Conservation (phyloP, 2,888 invertebrate species). For the Sinotaia quadrata region DNA sequence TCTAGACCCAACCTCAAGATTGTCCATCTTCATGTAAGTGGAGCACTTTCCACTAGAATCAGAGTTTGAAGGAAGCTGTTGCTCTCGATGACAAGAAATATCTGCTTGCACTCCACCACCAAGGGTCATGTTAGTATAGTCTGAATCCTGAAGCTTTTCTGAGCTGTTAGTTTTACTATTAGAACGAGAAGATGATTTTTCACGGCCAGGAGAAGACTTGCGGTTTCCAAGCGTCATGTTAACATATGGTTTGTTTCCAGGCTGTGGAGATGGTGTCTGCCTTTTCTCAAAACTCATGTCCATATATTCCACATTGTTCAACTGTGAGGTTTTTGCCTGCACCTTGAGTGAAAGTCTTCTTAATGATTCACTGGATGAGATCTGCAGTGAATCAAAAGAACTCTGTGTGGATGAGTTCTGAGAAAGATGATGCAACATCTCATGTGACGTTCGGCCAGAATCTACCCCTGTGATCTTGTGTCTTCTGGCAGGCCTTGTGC, state of each 20-base stretch:
- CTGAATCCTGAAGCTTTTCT: conserved; percentile 29
- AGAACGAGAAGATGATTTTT: conserved; percentile 32
- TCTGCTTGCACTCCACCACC: conserved; percentile 19
- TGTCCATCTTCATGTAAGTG: conserved; percentile 33
- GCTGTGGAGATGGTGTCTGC: conserved; percentile 48
- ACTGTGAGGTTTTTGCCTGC: conserved; percentile 37
- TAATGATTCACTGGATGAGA: conserved; percentile 61
- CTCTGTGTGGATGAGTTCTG: conserved; percentile 54
- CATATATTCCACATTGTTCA: conserved; percentile 47
- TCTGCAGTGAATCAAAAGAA: conserved; percentile 52
- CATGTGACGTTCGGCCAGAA: conserved; percentile 49
- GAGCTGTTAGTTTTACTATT: conserved; percentile 31
- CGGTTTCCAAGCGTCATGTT: conserved; percentile 54
- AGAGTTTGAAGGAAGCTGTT: not conserved
- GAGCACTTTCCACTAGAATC: conserved; percentile 9
- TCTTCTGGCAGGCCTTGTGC: conserved; percentile 40
- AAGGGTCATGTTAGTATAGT: conserved; percentile 53
- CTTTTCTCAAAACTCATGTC: conserved; percentile 56
- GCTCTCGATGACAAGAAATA: conserved; percentile 27
- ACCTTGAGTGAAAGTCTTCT: conserved; percentile 47
- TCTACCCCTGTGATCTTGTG: conserved; percentile 44
- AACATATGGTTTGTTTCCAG: conserved; percentile 48
- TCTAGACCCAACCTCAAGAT: conserved; percentile 15
- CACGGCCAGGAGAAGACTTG: conserved; percentile 31
- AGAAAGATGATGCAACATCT: conserved; percentile 49